Evolutionary conservation across 2,888 invertebrate species (phyloP).

Genomic region (Limnephilus marmoratus): DNA sequence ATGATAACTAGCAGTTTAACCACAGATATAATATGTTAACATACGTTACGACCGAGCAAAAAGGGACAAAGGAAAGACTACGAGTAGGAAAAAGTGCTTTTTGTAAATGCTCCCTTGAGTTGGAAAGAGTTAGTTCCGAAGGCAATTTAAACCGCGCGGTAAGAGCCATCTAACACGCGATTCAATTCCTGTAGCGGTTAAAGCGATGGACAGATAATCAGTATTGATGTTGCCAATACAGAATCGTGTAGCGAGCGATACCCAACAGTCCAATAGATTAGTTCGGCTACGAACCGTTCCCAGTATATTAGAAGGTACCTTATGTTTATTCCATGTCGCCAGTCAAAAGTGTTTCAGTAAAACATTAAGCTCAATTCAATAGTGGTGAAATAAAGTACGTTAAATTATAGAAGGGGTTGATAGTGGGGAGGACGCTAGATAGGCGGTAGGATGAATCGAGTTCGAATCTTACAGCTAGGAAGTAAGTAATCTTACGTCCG

Average conservation of each 20-base stretch:
- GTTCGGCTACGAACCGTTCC: slow-evolving; percentile 16
- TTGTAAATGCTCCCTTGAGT: background rate
- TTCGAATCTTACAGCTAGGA: background rate
- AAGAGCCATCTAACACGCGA: slow-evolving; percentile 47
- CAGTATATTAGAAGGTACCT: background rate
- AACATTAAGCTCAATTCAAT: background rate
- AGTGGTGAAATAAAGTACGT: background rate
- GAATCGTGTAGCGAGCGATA: slow-evolving; percentile 52
- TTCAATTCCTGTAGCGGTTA: slow-evolving; percentile 30
- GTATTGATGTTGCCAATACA: slow-evolving; percentile 56
- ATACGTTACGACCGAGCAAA: background rate
- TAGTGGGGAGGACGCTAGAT: background rate
- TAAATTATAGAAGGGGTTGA: background rate
- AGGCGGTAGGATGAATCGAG: background rate
- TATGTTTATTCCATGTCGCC: background rate
- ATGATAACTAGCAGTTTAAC: slow-evolving; percentile 8
- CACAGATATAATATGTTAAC: background rate
- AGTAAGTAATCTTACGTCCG: too few species aligned
- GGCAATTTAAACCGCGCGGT: slow-evolving; percentile 19
- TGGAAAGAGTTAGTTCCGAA: slow-evolving; percentile 20
- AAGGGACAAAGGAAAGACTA: background rate
- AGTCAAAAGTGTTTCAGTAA: background rate
- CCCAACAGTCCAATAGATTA: slow-evolving; percentile 48
- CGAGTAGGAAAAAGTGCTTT: background rate
- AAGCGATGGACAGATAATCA: slow-evolving; percentile 49